Conservation (phyloP, 2,113 vertebrate species). For the Erythrocercus mccallii region DNA sequence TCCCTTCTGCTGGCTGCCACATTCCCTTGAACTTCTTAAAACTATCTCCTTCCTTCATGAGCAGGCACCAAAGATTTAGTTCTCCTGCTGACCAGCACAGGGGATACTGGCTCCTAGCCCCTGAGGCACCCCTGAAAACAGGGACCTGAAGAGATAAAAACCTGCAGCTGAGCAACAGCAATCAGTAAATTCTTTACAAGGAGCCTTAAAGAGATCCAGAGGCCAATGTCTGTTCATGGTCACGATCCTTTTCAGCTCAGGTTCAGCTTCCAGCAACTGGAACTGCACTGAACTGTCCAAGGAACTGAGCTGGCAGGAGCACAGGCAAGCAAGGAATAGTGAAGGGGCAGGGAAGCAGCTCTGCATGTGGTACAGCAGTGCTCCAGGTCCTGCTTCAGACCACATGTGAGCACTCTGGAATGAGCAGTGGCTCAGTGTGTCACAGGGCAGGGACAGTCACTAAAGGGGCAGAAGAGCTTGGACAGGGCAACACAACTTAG, state of each 20-base stretch:
- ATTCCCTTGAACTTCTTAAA: background rate
- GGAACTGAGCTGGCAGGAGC: background rate
- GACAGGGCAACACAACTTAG: background rate
- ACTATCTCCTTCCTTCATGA: background rate
- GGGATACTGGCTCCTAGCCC: background rate
- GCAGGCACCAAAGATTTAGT: background rate
- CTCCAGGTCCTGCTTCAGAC: background rate
- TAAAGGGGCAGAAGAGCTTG: background rate
- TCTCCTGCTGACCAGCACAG: background rate
- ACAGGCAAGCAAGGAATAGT: background rate
- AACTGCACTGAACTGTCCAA: background rate
- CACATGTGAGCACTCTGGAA: background rate
- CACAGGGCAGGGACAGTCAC: background rate
- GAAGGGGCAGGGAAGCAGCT: background rate
- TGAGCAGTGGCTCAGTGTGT: background rate
- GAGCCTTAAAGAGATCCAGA: background rate
- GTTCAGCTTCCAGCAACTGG: background rate
- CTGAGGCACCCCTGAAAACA: background rate
- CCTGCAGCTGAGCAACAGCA: background rate
- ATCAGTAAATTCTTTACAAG: background rate
- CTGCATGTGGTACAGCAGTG: background rate
- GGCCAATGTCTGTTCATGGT: background rate
- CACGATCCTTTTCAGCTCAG: background rate
- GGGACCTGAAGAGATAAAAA: background rate
- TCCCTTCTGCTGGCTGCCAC: background rate